Percentiles rank a stretch among this genome's conserved stretches.
Conservation (phyloP, 2,888 invertebrate species). For the Atrina japonica region DNA sequence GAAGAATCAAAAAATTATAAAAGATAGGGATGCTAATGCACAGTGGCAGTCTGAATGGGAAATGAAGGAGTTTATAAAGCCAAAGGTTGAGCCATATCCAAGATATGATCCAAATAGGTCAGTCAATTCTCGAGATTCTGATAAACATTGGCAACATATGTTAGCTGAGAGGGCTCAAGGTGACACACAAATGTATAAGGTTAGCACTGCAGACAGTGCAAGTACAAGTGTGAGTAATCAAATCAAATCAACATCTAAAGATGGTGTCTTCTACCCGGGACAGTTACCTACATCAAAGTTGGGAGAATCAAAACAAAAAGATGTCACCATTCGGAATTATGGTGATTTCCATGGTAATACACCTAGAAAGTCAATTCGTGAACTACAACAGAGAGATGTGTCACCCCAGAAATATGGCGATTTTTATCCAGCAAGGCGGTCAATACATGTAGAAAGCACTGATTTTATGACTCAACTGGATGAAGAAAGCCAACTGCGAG, state of each 20-base stretch:
- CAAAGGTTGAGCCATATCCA: not conserved
- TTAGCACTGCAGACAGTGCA: not conserved
- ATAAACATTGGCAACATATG: constrained; percentile 9
- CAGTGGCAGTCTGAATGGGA: constrained; percentile 28
- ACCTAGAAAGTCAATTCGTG: constrained; percentile 5
- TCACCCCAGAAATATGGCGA: constrained; percentile 13
- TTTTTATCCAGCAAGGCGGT: constrained; percentile 2
- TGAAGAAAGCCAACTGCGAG: constrained; percentile 21
- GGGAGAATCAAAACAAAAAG: constrained; percentile 22
- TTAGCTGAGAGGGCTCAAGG: constrained; percentile 4
- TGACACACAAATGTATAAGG: constrained; percentile 14
- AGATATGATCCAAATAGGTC: not conserved
- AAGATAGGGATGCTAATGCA: constrained; percentile 26
- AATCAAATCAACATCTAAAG: not conserved
- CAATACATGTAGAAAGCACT: constrained; percentile 10
- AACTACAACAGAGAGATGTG: constrained; percentile 10
- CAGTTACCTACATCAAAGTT: constrained; percentile 14
- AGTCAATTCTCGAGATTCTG: not conserved
- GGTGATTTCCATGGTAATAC: constrained; percentile 15
- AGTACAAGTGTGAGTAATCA: not conserved
- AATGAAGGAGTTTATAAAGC: not conserved
- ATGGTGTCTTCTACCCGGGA: constrained; percentile 12
- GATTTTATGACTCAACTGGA: constrained; percentile 31
- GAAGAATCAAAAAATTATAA: not conserved
- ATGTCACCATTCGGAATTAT: not conserved